These are phyloP conservation scores for Lepidocyrtinus sp. DNA, from an alignment of 2,888 invertebrate genomes.

Conservation along the genomic window DNA sequence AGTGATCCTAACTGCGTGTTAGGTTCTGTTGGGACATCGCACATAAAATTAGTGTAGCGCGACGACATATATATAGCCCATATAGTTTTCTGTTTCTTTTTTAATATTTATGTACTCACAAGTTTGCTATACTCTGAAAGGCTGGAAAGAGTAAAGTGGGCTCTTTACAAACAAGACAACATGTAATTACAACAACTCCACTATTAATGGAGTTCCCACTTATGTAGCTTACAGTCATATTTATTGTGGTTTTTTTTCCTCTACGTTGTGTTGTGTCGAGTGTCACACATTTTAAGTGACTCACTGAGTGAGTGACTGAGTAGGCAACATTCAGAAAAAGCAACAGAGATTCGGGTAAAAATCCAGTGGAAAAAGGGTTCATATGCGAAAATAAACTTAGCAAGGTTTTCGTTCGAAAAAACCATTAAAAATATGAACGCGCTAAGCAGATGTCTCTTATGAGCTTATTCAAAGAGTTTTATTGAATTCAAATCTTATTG, in stretches of 20 bases:
- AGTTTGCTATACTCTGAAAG: too few relatives aligned
- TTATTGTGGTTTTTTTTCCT: background rate
- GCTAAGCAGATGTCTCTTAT: too few relatives aligned
- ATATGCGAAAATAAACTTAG: too few relatives aligned
- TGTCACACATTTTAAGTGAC: slow-evolving; percentile 19
- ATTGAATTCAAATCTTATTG: too few relatives aligned
- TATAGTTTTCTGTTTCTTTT: background rate
- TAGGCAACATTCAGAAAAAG: too few relatives aligned
- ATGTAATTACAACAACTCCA: slow-evolving; percentile 49
- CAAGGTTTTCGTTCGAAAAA: too few relatives aligned
- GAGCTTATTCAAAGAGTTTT: too few relatives aligned
- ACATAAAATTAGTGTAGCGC: background rate
- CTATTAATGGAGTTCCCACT: slow-evolving; percentile 53
- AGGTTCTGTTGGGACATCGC: too few relatives aligned
- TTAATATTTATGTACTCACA: slow-evolving; percentile 1
- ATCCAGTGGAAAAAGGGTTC: too few relatives aligned
- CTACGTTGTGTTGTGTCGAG: background rate
- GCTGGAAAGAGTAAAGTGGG: slow-evolving; percentile 34
- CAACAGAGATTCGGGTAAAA: too few relatives aligned
- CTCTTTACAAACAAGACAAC: slow-evolving; percentile 58
- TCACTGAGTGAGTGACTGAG: slow-evolving; percentile 25
- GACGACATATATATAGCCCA: slow-evolving; percentile 8
- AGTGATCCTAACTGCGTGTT: slow-evolving; percentile 17
- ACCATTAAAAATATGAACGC: too few relatives aligned
- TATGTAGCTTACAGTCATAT: background rate